Evolutionary conservation across 2,888 invertebrate species (phyloP).

Genomic region (Andrena hattorfiana): DNA sequence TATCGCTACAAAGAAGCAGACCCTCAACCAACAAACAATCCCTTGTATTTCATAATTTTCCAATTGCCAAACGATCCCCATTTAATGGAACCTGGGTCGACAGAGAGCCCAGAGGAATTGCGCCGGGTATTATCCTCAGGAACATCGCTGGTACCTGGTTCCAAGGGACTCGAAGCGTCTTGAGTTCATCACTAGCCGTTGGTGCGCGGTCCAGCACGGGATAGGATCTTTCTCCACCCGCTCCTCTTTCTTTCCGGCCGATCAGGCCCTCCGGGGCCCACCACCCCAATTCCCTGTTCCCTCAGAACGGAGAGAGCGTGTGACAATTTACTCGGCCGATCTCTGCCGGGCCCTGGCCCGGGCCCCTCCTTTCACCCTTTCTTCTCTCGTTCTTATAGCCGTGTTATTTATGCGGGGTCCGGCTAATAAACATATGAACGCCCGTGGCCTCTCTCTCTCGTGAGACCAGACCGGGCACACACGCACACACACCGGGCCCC

Average conservation of each 20-base stretch:
- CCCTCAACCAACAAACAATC: background rate
- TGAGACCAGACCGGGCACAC: slow-evolving; percentile 63
- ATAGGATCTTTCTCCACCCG: slow-evolving; percentile 82
- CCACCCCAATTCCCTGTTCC: slow-evolving; percentile 79
- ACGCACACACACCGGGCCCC: slow-evolving; percentile 61
- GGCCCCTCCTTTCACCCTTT: slow-evolving; percentile 73
- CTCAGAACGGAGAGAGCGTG: slow-evolving; percentile 81
- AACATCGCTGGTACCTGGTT: slow-evolving; percentile 14
- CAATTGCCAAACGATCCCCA: background rate
- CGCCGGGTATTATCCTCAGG: too few relatives aligned
- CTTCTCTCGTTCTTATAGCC: slow-evolving; percentile 80
- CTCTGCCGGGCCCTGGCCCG: slow-evolving; percentile 72
- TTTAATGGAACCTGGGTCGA: too few relatives aligned
- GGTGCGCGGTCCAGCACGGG: slow-evolving; percentile 74
- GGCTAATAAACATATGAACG: slow-evolving; percentile 85
- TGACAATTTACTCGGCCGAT: slow-evolving; percentile 85
- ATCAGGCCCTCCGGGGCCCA: slow-evolving; percentile 58
- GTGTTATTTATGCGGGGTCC: slow-evolving; percentile 85
- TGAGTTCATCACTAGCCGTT: slow-evolving; percentile 66
- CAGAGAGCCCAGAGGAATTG: too few relatives aligned
- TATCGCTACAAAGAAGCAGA: background rate
- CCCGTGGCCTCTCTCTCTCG: slow-evolving; percentile 82
- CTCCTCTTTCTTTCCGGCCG: slow-evolving; percentile 72
- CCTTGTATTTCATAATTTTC: background rate
- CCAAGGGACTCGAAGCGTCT: slow-evolving; percentile 53